These are phyloP conservation scores for Mionectes macconnelli DNA, from an alignment of 2,113 vertebrate genomes.

Conservation along the genomic window DNA sequence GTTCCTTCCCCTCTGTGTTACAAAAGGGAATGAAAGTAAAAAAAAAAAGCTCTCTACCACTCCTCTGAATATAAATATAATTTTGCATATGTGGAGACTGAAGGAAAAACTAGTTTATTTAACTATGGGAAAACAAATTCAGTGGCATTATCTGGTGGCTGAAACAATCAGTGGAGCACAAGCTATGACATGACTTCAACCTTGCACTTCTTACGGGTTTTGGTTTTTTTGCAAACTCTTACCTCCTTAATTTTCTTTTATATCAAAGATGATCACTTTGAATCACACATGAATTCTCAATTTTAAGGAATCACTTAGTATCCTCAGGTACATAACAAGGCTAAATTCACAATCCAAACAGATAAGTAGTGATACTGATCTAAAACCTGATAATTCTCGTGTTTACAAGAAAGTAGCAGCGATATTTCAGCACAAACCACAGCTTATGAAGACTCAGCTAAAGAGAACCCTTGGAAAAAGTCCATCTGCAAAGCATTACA, in stretches of 20 bases:
- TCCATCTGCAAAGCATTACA: neutral
- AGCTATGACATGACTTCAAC: neutral
- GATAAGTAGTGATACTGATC: neutral
- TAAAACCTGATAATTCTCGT: neutral
- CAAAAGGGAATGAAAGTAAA: neutral
- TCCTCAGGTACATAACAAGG: neutral
- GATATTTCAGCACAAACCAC: neutral
- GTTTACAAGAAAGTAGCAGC: neutral
- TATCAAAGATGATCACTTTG: neutral
- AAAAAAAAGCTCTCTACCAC: neutral
- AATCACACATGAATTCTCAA: neutral
- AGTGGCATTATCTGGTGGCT: neutral
- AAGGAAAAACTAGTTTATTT: neutral
- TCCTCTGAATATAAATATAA: neutral
- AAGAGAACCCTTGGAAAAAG: neutral
- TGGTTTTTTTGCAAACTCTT: neutral
- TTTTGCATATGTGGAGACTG: neutral
- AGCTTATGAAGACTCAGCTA: neutral
- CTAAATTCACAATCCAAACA: neutral
- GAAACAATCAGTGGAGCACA: neutral
- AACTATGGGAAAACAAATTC: neutral
- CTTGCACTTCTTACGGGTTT: neutral
- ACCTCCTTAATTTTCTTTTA: neutral
- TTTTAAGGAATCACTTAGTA: neutral
- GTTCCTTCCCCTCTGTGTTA: neutral